Base-by-base conservation (phyloP, 1,140 invertebrate species). In the Drosophila pectinifera region DNA sequence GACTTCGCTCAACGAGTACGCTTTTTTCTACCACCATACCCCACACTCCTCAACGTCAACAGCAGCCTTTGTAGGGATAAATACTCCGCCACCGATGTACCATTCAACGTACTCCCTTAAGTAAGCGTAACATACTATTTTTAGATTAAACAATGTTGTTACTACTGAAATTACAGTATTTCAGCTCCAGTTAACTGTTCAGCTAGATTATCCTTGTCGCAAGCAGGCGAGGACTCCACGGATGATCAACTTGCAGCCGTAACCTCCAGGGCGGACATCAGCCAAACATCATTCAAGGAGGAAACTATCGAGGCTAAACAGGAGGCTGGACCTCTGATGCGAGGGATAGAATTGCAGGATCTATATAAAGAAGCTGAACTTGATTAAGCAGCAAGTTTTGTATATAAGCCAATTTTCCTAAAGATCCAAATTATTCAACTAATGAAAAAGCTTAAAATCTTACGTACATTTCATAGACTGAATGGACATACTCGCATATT, bases 11-110 rank as follows among this genome's bases (percentile, higher is more conserved):
- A 91, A 92, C 48, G 91, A 92, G 28, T 92, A 75, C 58, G 77
- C 86, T 5, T 73, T 91, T 13, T 70, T 91, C n/a, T 88, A 89
- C 68, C 73, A 90, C 54, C 75, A 77, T 0, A 69, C 65, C 36
- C 22, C 73, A 5, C 68, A 76, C 59, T 63, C 68, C 0, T 67
- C 81, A 39, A 49, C 72, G 5, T 57, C 73, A 18, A n/a, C 31
- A 14, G 24, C 22, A 22, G 51, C 48, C 16, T 83, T 79, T 57
- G 36, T 91, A 5, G 64, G 83, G 24, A 61, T 90, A 49, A 89
- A 81, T 45, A 91, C 90, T 26, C 90, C 90, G 18, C 90, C 90
- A 10, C 90, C 90, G n/a, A 61, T 91, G n/a, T 91, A 91, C 43
- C 64, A 84, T 36, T 91, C 90, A 41, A 90, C 90, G 3, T 82